Evolutionary conservation across 2,888 invertebrate genomes (phyloP).

Genomic region (Hesperia comma): DNA sequence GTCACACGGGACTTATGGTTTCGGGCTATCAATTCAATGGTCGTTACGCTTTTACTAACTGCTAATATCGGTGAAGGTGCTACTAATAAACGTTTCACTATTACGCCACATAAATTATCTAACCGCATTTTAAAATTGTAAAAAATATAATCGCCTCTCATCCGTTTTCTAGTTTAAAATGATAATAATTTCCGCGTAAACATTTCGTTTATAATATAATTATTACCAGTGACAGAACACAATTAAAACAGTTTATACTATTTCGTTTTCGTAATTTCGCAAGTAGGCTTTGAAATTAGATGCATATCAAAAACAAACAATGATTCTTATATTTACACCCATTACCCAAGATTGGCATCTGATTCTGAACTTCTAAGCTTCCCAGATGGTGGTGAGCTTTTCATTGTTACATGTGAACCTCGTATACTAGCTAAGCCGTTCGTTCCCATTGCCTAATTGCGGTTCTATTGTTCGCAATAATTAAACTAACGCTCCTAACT

Average conservation of each 20-base stretch:
- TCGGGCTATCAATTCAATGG: slow-evolving; percentile 38
- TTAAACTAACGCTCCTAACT: slow-evolving; percentile 71
- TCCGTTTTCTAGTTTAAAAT: neutral
- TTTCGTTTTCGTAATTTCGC: slow-evolving; percentile 24
- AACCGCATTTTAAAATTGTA: neutral
- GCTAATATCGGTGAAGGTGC: slow-evolving; percentile 58
- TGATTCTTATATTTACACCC: slow-evolving; percentile 38
- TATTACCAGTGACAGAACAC: slow-evolving; percentile 32
- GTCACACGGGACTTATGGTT: slow-evolving; percentile 56
- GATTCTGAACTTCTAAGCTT: slow-evolving; percentile 38
- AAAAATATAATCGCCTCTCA: neutral
- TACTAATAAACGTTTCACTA: slow-evolving; percentile 51
- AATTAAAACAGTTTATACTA: slow-evolving; percentile 32
- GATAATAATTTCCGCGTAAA: neutral
- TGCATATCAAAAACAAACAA: slow-evolving; percentile 37
- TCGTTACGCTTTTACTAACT: slow-evolving; percentile 55
- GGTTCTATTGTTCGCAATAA: slow-evolving; percentile 74
- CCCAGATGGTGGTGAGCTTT: slow-evolving; percentile 33
- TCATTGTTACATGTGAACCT: slow-evolving; percentile 62
- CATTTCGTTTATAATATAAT: slow-evolving; percentile 15
- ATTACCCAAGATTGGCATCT: slow-evolving; percentile 37
- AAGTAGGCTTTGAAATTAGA: slow-evolving; percentile 31
- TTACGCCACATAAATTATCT: neutral
- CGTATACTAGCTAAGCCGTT: slow-evolving; percentile 63
- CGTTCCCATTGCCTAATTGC: slow-evolving; percentile 81